phyloP scores from a whole-genome alignment of 2,113 vertebrate species.

The Rhynchomys soricoides region DNA sequence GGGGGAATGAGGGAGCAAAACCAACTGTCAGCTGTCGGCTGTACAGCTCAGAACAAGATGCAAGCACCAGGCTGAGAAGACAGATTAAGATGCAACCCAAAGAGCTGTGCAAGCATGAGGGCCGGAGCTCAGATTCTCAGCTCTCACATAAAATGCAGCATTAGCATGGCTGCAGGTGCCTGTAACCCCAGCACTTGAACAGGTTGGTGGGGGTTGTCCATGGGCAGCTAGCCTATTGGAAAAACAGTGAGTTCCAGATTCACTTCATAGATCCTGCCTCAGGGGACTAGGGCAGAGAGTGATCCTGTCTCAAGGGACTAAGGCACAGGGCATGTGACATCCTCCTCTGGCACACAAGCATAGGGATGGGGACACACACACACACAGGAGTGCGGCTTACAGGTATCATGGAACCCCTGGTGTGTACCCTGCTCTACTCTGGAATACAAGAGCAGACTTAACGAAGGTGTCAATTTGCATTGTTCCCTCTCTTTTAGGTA shows the following conservation, averaged over 20 bases:
- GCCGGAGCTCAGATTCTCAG: neutral
- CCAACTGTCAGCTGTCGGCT: rapidly evolving
- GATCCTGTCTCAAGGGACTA: neutral
- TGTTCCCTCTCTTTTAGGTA: neutral
- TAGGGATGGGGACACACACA: too few relatives aligned
- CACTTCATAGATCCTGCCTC: neutral
- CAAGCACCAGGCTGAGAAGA: neutral
- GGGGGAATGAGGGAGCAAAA: neutral
- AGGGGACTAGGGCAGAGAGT: neutral
- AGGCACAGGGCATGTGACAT: neutral
- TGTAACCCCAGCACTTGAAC: neutral
- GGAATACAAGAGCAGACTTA: neutral
- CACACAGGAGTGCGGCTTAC: neutral
- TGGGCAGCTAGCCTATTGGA: neutral
- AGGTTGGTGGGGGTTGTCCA: too few relatives aligned
- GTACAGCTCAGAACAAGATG: rapidly evolving
- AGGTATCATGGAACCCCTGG: too few relatives aligned
- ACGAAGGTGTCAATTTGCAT: neutral
- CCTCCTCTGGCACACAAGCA: neutral
- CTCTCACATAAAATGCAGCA: neutral
- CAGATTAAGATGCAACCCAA: neutral
- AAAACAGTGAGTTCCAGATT: neutral
- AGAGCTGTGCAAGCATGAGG: neutral
- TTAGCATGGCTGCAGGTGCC: neutral
- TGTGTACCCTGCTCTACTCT: neutral